Evolutionary conservation across 2,797 vertebrate species (phyloP).

Genomic region (Pangasius mekongensis): DNA sequence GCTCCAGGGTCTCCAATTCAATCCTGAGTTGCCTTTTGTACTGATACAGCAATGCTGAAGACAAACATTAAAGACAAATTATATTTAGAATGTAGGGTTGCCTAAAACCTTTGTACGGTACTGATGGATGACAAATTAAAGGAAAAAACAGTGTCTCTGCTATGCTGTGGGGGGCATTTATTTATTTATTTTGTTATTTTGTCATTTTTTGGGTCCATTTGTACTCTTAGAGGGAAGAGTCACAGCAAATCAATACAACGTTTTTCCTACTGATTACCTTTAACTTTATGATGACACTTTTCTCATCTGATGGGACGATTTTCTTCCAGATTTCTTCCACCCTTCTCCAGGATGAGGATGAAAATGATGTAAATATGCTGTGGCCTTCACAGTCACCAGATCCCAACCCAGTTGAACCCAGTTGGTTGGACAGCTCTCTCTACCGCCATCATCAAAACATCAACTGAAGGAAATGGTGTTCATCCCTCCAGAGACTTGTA

Average conservation of each 20-base stretch:
- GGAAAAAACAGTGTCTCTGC: background rate
- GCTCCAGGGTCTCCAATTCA: background rate
- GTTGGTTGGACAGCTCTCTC: background rate
- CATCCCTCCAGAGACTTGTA: background rate
- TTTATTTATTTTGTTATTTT: background rate
- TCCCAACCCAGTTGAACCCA: background rate
- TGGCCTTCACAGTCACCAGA: background rate
- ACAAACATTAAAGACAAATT: background rate
- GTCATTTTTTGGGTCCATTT: conserved; percentile 5
- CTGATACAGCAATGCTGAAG: background rate
- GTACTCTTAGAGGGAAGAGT: background rate
- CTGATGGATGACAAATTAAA: background rate
- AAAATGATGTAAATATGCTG: background rate
- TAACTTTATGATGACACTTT: background rate
- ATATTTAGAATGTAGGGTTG: background rate
- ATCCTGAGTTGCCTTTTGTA: background rate
- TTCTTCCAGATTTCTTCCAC: background rate
- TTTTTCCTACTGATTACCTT: background rate
- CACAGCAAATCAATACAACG: background rate
- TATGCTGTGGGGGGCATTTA: background rate
- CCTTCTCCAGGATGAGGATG: background rate
- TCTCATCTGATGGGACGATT: background rate
- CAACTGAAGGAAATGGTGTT: background rate
- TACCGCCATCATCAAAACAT: background rate
- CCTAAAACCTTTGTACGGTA: background rate